Percentiles rank a stretch among this genome's conserved stretches.
These are phyloP conservation scores for Semibalanus balanoides DNA, from an alignment of 1,140 invertebrate genomes.

Conservation along the genomic window DNA sequence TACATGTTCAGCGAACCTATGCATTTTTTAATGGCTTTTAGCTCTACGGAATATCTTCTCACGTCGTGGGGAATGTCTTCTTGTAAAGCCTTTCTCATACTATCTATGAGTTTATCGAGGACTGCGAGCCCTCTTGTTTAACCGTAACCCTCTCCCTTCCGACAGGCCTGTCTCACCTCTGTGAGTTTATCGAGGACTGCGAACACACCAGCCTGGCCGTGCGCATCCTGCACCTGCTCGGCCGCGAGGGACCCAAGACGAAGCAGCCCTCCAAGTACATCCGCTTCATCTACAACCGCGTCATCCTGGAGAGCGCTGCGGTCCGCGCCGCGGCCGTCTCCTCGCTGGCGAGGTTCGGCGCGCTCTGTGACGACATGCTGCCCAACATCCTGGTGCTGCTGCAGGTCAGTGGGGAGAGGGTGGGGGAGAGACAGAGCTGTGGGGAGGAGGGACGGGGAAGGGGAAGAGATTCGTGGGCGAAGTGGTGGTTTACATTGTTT, in stretches of 20 bases:
- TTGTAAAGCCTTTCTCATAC: too few species aligned
- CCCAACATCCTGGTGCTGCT: slow-evolving; percentile 63
- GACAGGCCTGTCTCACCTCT: slow-evolving; percentile 76
- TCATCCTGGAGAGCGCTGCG: slow-evolving; percentile 89
- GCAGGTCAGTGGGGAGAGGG: neutral
- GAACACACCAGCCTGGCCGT: slow-evolving; percentile 96
- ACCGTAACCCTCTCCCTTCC: slow-evolving; percentile 8
- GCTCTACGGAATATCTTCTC: too few species aligned
- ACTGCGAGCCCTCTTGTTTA: too few species aligned
- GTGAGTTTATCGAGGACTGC: slow-evolving; percentile 99
- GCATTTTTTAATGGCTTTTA: too few species aligned
- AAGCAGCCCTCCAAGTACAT: slow-evolving; percentile 91
- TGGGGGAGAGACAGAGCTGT: neutral
- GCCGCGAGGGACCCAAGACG: slow-evolving; percentile 89
- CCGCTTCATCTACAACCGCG: slow-evolving; percentile 96
- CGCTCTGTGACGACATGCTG: slow-evolving; percentile 76
- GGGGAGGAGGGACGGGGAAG: neutral
- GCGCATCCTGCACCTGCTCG: slow-evolving; percentile 88
- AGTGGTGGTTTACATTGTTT: too few species aligned
- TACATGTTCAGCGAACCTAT: too few species aligned
- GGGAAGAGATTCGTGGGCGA: too few species aligned
- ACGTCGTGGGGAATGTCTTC: too few species aligned
- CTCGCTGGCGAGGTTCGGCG: slow-evolving; percentile 93
- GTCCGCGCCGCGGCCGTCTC: slow-evolving; percentile 92
- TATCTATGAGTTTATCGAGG: too few species aligned